These are phyloP conservation scores for Mesoclemmys tuberculata DNA, from an alignment of 2,113 vertebrate species.

Conservation along the genomic window DNA sequence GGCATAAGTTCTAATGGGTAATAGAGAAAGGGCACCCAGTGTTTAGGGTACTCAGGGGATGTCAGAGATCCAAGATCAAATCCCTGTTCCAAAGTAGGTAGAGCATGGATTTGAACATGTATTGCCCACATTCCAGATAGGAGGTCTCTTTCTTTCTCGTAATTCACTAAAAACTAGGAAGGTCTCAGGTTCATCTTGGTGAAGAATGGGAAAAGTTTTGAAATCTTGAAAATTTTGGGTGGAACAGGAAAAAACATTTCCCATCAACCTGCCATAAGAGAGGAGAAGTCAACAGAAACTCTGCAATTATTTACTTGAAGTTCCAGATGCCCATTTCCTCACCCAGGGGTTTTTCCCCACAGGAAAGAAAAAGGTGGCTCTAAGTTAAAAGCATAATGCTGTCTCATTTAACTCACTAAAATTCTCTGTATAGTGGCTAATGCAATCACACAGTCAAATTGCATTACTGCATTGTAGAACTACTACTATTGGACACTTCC, in stretches of 20 bases:
- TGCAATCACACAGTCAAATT: fast-evolving
- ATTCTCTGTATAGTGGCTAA: not conserved
- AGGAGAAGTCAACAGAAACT: not conserved
- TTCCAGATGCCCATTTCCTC: not conserved
- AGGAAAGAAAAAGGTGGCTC: not conserved
- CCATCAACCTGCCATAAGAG: not conserved
- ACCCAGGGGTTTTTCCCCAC: not conserved
- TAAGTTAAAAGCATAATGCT: not conserved
- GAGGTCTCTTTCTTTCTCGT: not conserved
- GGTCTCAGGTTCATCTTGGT: not conserved
- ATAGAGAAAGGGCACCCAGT: not conserved
- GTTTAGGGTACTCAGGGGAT: not conserved
- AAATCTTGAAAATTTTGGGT: not conserved
- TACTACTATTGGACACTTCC: fast-evolving
- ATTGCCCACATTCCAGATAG: not conserved
- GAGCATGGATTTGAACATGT: not conserved
- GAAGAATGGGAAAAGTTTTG: not conserved
- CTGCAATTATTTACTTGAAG: not conserved
- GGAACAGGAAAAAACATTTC: not conserved
- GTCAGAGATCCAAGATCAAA: not conserved
- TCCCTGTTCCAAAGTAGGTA: not conserved
- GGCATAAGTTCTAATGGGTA: not conserved
- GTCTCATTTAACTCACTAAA: not conserved
- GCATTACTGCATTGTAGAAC: not conserved
- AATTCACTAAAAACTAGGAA: not conserved